Base-by-base conservation (phyloP, 2,797 vertebrate genomes). In the Bovichtus variegatus region DNA sequence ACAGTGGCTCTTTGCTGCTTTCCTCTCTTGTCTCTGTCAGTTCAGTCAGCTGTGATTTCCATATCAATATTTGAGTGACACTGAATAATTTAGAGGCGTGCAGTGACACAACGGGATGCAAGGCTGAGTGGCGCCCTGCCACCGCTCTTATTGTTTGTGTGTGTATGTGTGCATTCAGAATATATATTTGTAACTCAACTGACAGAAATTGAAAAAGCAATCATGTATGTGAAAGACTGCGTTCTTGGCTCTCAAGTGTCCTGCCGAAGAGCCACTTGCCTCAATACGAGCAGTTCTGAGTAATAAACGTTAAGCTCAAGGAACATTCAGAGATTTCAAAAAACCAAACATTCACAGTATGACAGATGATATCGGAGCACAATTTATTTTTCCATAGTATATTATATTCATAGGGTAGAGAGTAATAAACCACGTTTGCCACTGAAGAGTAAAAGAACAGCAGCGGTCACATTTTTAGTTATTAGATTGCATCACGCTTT, bases 1-100 rank as follows among this genome's bases (percentile, higher is more conserved):
- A 80, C 77, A 69, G 82, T 64, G 71, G 70, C 87, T 89, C 78
- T 81, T 61, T 72, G 75, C 77, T 76, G 80, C 79, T 72, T 81
- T 78, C 84, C 82, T 85, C 80, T 80, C 83, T 86, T 86, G 81
- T 86, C 92, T 84, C 88, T 87, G 91, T 92, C 93, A 91, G 83
- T 89, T 94, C 88, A 90, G 91, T 94, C 91, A 92, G 88, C 87
- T 93, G 89, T 94, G 93, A 96, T 96, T 96, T 95, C 95, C 95
- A 96, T 96, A 96, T 96, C 94, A 96, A 96, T 96, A 95, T 96
- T 95, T 95, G 95, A 96, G 93, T 96, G 94, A 94, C 93, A 91
- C 93, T 95, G 94, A 95, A 95, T 95, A 92, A 95, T 96, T 95
- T 94, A 94, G 91, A 92, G 91, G 86, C 91, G 63, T 91, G 91